A percentile compares a stretch with the other conserved stretches of the same genome.
Evolutionary conservation across 2,797 vertebrate genomes (phyloP).

Genomic region (Diglossa cyanea): DNA sequence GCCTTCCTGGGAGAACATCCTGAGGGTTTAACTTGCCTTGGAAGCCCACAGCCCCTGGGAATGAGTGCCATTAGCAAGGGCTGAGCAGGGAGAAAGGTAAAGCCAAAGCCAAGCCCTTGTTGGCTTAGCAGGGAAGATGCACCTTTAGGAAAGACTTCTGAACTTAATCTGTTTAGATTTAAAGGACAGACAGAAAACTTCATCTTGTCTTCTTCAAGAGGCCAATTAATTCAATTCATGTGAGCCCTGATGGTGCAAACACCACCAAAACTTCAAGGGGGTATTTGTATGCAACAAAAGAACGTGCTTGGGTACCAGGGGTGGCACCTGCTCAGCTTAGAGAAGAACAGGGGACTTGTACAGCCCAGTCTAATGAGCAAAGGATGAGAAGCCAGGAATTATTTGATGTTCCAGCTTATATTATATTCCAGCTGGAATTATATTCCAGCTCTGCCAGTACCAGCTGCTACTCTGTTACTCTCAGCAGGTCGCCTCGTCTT

Average conservation of each 20-base stretch:
- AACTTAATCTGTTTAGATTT: not conserved
- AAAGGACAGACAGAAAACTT: not conserved
- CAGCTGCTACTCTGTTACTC: not conserved
- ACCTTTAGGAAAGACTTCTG: not conserved
- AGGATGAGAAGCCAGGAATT: not conserved
- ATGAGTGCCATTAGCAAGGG: no score
- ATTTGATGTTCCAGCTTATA: not conserved
- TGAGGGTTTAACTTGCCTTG: not conserved
- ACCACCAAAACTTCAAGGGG: not conserved
- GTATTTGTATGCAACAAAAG: not conserved
- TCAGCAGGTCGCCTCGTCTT: not conserved
- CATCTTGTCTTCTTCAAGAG: not conserved
- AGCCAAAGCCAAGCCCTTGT: not conserved
- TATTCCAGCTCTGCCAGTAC: not conserved
- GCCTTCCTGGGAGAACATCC: not conserved
- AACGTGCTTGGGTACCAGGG: rapidly evolving
- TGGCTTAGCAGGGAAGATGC: not conserved
- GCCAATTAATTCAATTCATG: rapidly evolving
- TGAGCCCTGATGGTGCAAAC: not conserved
- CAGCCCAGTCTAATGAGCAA: not conserved
- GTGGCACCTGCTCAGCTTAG: not conserved
- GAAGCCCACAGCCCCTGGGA: not conserved
- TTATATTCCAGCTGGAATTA: no score
- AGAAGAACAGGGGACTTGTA: not conserved
- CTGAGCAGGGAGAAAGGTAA: not conserved